Evolutionary conservation across 2,113 vertebrate species (phyloP), one percentile per base, ranked within the genome.

Genomic region (Oenanthe oenanthe): DNA sequence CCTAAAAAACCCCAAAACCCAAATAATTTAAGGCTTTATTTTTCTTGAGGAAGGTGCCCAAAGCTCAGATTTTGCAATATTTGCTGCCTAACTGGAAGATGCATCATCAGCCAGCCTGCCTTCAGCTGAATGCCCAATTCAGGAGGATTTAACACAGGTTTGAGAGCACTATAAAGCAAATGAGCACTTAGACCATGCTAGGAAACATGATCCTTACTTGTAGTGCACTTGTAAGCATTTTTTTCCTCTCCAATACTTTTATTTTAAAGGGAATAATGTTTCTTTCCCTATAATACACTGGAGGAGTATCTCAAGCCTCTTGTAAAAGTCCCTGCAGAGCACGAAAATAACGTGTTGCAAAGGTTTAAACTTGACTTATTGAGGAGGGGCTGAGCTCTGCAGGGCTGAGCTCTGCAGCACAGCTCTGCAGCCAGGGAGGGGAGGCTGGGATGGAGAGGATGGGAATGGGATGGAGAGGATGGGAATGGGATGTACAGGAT

Each of bases 301-400:
- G 58, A 89, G 81, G 91, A 92, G 78, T 32, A 31, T 12, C 92
- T 91, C 86, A 77, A 88, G 86, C 92, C 93, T 97, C 94, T 93
- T 65, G 77, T 89, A 76, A 28, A 92, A 95, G 80, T 89, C 89
- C 84, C 93, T 15, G 60, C 67, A 58, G 92, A 88, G 85, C 53
- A 73, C 1, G 60, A 77, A 95, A 95, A 93, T 51, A 79, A 88
- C 5, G 48, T 12, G 61, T 42, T 93, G 90, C 47, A 67, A 63
- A 94, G 92, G 82, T 93, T 93, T 95, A 53, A 92, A 89, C 60
- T 57, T 5, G 67, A 77, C 67, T 36, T 3, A 2, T 4, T 0
- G 6, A 32, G 62, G 38, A 2, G 34, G 38, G 13, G 48, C n/a
- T 18, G 71, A 91, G 67, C 61, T 89, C 72, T 18, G 34, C 68